Percentiles rank a stretch among this genome's conserved stretches.
phyloP scores from a whole-genome alignment of 2,888 invertebrate species.

The Drosophila lutescens region DNA sequence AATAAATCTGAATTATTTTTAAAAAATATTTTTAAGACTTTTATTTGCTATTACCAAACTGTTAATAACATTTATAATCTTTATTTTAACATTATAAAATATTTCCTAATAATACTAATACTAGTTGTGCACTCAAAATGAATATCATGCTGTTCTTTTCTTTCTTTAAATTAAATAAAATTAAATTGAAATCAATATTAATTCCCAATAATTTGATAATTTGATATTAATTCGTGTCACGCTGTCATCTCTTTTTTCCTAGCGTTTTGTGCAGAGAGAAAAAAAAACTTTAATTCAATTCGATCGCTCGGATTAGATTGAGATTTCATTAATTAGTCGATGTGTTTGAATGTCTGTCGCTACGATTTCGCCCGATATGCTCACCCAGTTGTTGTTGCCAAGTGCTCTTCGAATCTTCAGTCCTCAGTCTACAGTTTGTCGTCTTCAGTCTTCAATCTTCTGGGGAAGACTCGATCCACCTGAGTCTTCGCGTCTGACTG shows the following conservation, averaged over 20 bases:
- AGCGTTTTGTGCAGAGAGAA: slow-evolving; percentile 32
- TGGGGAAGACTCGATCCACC: slow-evolving; percentile 23
- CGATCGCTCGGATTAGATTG: slow-evolving; percentile 63
- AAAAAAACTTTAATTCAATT: neutral
- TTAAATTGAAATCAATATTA: no score
- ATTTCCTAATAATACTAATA: no score
- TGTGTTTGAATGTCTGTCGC: slow-evolving; percentile 21
- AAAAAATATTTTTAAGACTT: no score
- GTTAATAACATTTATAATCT: no score
- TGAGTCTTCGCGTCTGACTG: slow-evolving; percentile 16
- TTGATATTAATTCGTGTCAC: slow-evolving; percentile 35
- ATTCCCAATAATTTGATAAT: no score
- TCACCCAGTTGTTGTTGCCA: slow-evolving; percentile 21
- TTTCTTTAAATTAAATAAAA: no score
- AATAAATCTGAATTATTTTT: no score
- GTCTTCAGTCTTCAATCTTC: slow-evolving; percentile 1
- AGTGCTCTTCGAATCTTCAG: slow-evolving; percentile 7
- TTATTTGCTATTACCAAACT: no score
- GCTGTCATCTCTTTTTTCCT: slow-evolving; percentile 32
- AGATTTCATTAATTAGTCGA: slow-evolving; percentile 76
- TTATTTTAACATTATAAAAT: no score
- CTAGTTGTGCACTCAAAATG: no score
- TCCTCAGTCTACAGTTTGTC: neutral
- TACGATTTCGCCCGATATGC: slow-evolving; percentile 30
- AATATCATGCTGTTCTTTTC: no score